Evolutionary conservation across 2,113 vertebrate species (phyloP).

Genomic region (Callionymus lyra): DNA sequence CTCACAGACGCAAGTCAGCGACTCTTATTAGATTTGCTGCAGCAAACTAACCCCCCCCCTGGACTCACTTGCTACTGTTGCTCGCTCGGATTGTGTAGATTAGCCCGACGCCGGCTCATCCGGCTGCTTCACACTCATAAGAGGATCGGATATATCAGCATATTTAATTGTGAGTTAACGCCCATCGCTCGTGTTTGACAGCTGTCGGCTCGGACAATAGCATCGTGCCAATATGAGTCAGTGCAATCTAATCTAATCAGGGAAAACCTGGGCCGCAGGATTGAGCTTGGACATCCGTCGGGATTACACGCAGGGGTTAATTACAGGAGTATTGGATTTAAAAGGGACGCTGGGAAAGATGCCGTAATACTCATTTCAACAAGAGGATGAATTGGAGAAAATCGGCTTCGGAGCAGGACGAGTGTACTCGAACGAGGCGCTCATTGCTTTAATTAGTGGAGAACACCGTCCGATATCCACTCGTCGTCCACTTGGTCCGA

Average conservation of each 20-base stretch:
- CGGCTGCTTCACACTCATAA: constrained; percentile 27
- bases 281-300: constrained; percentile 50
- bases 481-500: too few species aligned
- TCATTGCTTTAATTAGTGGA: constrained; percentile 52
- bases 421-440: constrained; percentile 33
- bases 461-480: constrained; percentile 40
- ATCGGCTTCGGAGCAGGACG: constrained; percentile 17
- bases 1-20: constrained; percentile 33
- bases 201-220: constrained; percentile 52
- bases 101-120: constrained; percentile 11
- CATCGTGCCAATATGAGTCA: constrained; percentile 52
- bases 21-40: constrained; percentile 30
- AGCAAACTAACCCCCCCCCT: constrained; percentile 6
- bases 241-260: constrained; percentile 52
- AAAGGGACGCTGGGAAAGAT: constrained; percentile 27
- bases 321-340: constrained; percentile 45
- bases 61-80: constrained; percentile 11
- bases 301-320: constrained; percentile 57
- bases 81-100: constrained; percentile 15
- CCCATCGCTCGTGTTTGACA: constrained; percentile 45
- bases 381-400: constrained; percentile 9
- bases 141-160: constrained; percentile 58
- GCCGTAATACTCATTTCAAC: constrained; percentile 31
- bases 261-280: constrained; percentile 35
- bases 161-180: constrained; percentile 48